A percentile compares a stretch with the other conserved stretches of the same genome.
phyloP scores from a whole-genome alignment of 2,113 vertebrate species.

The Notechis scutatus region DNA sequence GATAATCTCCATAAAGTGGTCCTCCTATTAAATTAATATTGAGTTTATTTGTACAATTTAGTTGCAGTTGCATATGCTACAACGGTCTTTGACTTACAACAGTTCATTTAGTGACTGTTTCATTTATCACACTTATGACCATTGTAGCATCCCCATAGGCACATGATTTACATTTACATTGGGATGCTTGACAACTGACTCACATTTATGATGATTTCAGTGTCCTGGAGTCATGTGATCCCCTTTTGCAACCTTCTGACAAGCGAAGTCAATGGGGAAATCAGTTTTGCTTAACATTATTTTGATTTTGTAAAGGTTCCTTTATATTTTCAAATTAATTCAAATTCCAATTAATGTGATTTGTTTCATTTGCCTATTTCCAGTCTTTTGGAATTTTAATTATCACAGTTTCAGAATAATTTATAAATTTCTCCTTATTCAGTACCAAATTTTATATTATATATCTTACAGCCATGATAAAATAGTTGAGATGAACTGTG shows the following conservation, averaged over 20 bases:
- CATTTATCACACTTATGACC: too few relatives aligned
- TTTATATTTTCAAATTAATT: background rate
- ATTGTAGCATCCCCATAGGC: too few relatives aligned
- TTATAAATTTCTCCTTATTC: background rate
- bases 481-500: background rate
- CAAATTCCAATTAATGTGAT: background rate
- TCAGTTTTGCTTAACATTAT: background rate
- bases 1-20: background rate
- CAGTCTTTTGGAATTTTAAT: background rate
- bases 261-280: too few relatives aligned
- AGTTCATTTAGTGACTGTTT: too few relatives aligned
- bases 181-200: too few relatives aligned
- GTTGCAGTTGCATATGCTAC: background rate
- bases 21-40: background rate
- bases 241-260: too few relatives aligned
- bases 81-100: too few relatives aligned
- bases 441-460: background rate
- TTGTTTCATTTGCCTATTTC: background rate
- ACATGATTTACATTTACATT: too few relatives aligned
- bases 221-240: too few relatives aligned
- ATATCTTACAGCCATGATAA: background rate
- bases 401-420: background rate
- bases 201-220: too few relatives aligned
- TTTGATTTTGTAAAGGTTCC: background rate
- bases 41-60: background rate